Evolutionary conservation across 1,140 invertebrate species (phyloP).

Genomic region (Hyles euphorbiae): DNA sequence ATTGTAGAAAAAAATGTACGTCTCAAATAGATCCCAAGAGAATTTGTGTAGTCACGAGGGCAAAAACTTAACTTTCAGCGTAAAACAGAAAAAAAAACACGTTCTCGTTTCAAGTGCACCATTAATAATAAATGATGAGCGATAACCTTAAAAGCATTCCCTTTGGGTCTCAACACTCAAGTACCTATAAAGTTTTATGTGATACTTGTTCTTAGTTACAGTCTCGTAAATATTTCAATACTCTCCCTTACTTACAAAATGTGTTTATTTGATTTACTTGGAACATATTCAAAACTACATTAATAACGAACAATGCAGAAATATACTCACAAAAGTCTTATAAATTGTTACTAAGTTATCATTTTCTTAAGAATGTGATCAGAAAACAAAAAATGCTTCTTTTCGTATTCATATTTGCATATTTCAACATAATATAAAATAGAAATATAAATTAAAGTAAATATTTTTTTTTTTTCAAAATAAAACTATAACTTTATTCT

Average conservation of each 20-base stretch:
- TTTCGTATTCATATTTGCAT: too few species aligned
- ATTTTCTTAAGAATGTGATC: too few species aligned
- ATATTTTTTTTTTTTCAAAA: not conserved
- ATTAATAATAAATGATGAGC: slow-evolving; percentile 62
- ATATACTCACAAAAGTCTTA: too few species aligned
- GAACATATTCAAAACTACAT: too few species aligned
- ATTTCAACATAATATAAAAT: too few species aligned
- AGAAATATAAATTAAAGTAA: too few species aligned
- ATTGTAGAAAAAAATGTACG: slow-evolving; percentile 32
- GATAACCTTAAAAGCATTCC: slow-evolving; percentile 68
- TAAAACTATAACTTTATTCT: not conserved
- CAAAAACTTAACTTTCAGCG: slow-evolving; percentile 1
- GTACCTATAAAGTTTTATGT: slow-evolving; percentile 32
- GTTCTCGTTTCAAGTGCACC: slow-evolving; percentile 39
- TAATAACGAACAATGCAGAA: too few species aligned
- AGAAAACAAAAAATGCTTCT: too few species aligned
- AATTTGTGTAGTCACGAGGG: not conserved
- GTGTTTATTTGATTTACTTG: slow-evolving; percentile 1
- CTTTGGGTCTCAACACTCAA: slow-evolving; percentile 37
- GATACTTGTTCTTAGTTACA: not conserved
- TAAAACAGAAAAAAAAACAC: slow-evolving; percentile 8
- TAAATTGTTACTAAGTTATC: too few species aligned
- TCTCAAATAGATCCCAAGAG: slow-evolving; percentile 27
- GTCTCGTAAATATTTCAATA: slow-evolving; percentile 6
- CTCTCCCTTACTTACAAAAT: not conserved